Evolutionary conservation across 1,140 invertebrate species (phyloP).

Genomic region (Pseudachorutes palmiensis): DNA sequence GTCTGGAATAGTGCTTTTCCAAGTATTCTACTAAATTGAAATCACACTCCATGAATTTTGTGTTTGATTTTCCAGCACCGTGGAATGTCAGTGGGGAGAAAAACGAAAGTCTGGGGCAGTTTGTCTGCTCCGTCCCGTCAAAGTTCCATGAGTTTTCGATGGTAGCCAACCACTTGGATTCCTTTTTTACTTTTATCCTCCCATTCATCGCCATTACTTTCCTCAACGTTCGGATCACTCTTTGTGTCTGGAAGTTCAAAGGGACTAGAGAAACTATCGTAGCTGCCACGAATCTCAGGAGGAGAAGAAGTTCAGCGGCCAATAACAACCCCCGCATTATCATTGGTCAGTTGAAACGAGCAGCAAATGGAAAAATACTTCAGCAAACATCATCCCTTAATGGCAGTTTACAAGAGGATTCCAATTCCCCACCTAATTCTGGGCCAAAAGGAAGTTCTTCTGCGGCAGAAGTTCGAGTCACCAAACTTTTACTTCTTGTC

Average conservation of each 20-base stretch:
- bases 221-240: slow-evolving; percentile 60
- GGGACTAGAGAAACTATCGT: slow-evolving; percentile 33
- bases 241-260: slow-evolving; percentile 52
- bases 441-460: too few relatives aligned
- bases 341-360: not conserved
- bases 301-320: not conserved
- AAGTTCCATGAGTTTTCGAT: slow-evolving; percentile 48
- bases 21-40: too few relatives aligned
- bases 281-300: slow-evolving; percentile 17
- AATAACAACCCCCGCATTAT: not conserved
- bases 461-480: slow-evolving; percentile 45
- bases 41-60: too few relatives aligned
- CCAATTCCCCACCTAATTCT: too few relatives aligned
- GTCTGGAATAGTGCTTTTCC: too few relatives aligned
- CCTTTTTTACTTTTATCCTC: slow-evolving; percentile 58
- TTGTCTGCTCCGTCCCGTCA: slow-evolving; percentile 27
- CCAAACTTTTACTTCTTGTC: slow-evolving; percentile 70
- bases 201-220: slow-evolving; percentile 61
- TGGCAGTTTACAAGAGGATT: too few relatives aligned
- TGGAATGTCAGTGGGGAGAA: too few relatives aligned
- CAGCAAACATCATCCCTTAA: too few relatives aligned
- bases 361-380: too few relatives aligned
- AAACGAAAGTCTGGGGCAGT: not conserved
- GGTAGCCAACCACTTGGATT: slow-evolving; percentile 61
- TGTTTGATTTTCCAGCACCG: too few relatives aligned